These are phyloP conservation scores for Micropoecilia bifurca DNA, from an alignment of 2,797 vertebrate genomes.

Conservation along the genomic window DNA sequence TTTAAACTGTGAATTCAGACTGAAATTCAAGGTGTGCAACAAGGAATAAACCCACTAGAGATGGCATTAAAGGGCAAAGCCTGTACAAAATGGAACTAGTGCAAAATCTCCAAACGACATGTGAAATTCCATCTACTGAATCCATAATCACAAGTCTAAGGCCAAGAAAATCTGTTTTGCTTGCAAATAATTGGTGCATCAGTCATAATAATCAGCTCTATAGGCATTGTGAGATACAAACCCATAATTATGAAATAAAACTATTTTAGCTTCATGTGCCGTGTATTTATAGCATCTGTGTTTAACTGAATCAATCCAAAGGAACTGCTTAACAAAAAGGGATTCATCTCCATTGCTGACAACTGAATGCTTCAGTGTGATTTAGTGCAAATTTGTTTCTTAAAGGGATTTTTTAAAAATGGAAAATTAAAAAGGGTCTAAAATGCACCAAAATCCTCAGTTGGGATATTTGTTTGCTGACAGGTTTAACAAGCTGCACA, in stretches of 20 bases:
- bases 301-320: slow-evolving; percentile 1
- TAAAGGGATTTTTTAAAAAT: neutral
- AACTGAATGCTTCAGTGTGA: neutral
- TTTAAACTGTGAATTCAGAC: slow-evolving; percentile 1
- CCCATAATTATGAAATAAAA: slow-evolving; percentile 2
- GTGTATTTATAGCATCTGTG: slow-evolving; percentile 13
- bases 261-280: slow-evolving; percentile 37
- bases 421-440: neutral
- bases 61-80: no score
- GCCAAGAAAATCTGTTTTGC: neutral
- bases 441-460: neutral
- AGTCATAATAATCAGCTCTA: neutral
- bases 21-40: neutral
- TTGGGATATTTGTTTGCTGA: neutral
- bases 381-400: neutral
- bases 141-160: slow-evolving; percentile 10
- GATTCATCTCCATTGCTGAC: neutral
- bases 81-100: no score
- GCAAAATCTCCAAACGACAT: neutral
- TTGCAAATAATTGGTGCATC: neutral
- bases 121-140: slow-evolving; percentile 3
- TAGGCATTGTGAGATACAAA: neutral
- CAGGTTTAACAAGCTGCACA: slow-evolving; percentile 43
- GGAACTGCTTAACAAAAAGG: neutral
- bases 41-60: no score